Evolutionary conservation across 64 coral and sea anemone species (phyloP).

Genomic region (Montipora sp.): DNA sequence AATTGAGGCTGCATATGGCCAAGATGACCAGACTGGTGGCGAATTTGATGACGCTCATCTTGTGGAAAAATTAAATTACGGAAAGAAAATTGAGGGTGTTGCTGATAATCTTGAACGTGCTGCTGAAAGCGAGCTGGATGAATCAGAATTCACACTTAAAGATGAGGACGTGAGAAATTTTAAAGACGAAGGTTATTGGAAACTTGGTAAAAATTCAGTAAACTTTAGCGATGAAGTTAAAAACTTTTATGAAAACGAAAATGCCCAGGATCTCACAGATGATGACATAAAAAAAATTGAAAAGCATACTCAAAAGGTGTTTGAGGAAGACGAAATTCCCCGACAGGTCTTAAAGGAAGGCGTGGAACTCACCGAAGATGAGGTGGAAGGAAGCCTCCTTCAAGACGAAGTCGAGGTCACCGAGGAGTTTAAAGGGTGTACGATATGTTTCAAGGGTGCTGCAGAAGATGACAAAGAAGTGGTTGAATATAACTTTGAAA

Average conservation of each 20-base stretch:
- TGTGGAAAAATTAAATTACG: no score
- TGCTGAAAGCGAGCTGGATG: no score
- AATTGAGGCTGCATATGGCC: neutral
- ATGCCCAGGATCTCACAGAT: neutral
- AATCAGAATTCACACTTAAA: no score
- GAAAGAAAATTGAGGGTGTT: no score
- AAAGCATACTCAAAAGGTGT: neutral
- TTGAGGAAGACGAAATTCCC: neutral
- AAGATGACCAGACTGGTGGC: neutral
- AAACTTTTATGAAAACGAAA: neutral
- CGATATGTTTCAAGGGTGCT: neutral
- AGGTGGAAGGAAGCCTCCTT: neutral
- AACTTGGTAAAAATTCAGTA: neutral
- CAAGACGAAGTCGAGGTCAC: neutral
- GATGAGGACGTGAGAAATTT: neutral
- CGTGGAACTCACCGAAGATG: neutral
- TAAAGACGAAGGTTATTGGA: neutral
- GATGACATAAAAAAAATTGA: neutral
- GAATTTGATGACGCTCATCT: neutral
- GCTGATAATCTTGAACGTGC: no score
- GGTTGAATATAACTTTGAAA: neutral
- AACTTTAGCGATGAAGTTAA: neutral
- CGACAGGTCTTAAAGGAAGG: neutral
- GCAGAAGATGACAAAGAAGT: neutral
- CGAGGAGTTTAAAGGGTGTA: neutral